phyloP scores from a whole-genome alignment of 2,888 invertebrate genomes.

The Caenorhabditis plicata region DNA sequence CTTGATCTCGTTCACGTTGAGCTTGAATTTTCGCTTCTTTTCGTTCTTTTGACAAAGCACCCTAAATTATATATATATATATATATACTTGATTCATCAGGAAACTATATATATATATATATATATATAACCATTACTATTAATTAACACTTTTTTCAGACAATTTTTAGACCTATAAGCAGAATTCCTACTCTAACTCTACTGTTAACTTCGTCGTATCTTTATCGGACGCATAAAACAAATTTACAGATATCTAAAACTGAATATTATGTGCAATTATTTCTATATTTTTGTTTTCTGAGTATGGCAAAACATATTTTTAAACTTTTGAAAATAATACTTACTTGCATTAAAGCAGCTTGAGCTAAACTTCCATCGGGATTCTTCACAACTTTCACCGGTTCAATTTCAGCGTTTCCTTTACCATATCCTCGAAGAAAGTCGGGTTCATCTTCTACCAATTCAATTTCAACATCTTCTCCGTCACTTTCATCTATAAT shows the following conservation, averaged over 20 bases:
- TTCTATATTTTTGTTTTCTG: neutral
- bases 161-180: too few species aligned
- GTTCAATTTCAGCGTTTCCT: slow-evolving; percentile 59
- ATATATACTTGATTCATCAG: neutral
- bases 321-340: slow-evolving; percentile 1
- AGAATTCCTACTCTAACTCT: too few species aligned
- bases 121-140: too few species aligned
- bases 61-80: slow-evolving; percentile 65
- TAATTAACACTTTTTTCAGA: too few species aligned
- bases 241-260: too few species aligned
- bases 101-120: too few species aligned
- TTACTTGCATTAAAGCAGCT: slow-evolving; percentile 93
- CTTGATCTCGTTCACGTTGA: slow-evolving; percentile 70
- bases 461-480: slow-evolving; percentile 94
- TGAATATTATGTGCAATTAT: too few species aligned
- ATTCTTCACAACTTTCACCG: slow-evolving; percentile 72
- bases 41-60: slow-evolving; percentile 92
- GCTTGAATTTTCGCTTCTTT: slow-evolving; percentile 86
- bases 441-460: slow-evolving; percentile 97
- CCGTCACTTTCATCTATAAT: slow-evolving; percentile 72
- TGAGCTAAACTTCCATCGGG: slow-evolving; percentile 98
- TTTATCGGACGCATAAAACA: too few species aligned
- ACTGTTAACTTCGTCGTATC: too few species aligned
- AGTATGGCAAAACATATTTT: too few species aligned
- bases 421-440: slow-evolving; percentile 76